A percentile compares a stretch with the other conserved stretches of the same genome.
Evolutionary conservation across 2,113 vertebrate genomes (phyloP).

Genomic region (Mobula hypostoma): DNA sequence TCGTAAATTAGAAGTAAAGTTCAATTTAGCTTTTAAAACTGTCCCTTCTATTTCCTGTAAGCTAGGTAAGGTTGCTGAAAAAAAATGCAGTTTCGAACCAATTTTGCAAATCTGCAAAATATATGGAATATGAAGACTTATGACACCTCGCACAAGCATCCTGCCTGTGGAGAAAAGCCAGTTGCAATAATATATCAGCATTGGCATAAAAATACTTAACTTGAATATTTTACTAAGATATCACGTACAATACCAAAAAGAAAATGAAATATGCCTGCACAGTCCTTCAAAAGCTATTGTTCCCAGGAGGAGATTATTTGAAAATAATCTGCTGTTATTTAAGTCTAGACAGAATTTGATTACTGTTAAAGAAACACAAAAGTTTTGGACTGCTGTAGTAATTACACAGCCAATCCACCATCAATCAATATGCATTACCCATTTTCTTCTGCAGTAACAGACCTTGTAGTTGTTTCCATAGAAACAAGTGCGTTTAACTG

Average conservation of each 20-base stretch:
- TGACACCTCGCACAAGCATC: neutral
- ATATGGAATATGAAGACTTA: neutral
- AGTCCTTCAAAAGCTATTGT: conserved; percentile 36
- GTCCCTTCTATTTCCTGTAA: neutral
- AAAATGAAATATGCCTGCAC: conserved; percentile 34
- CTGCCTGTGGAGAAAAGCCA: conserved; percentile 30
- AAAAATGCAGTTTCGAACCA: neutral
- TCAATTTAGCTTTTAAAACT: neutral
- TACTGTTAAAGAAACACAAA: conserved; percentile 37
- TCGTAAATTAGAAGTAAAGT: neutral
- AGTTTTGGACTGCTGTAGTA: conserved; percentile 35
- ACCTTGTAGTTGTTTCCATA: conserved; percentile 34
- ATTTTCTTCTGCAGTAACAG: conserved; percentile 32
- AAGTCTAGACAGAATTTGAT: conserved; percentile 38
- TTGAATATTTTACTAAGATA: conserved; percentile 29
- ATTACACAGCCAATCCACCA: conserved; percentile 37
- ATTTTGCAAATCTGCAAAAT: conserved; percentile 2
- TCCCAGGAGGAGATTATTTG: conserved; percentile 37
- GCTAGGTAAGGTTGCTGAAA: neutral
- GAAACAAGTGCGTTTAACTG: conserved; percentile 32
- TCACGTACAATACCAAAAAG: conserved; percentile 27
- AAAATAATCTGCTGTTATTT: conserved; percentile 38
- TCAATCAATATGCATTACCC: conserved; percentile 38
- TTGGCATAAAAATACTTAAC: neutral
- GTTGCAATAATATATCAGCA: conserved; percentile 27